Base-by-base conservation (phyloP, 2,888 invertebrate species). In the Mythimna pallens region DNA sequence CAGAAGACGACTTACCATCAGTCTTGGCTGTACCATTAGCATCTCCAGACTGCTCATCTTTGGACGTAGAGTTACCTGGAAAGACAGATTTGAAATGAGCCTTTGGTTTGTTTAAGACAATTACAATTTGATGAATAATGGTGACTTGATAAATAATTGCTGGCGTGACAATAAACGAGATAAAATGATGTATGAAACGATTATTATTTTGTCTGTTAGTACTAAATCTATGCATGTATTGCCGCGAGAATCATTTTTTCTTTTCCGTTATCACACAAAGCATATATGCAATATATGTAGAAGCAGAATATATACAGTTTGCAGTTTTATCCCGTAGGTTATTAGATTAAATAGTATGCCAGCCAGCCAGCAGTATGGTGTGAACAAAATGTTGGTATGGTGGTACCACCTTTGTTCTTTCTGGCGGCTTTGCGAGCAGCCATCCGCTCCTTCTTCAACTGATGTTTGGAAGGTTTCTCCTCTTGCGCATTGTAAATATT, bases 401-500 rank as follows among this genome's bases (percentile, higher is more conserved):
- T 47, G 83, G 84, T 89, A 91, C 89, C 90, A 94, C 94, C 93
- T 94, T 95, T 95, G 73, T 94, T 94, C 83, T 96, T 96, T 80
- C 96, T 96, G 58, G 97, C 96, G 58, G 96, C 96, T 88, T 97
- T 97, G 83, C 96, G 94, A 1, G 96, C 96, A 12, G 96, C 96
- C 69, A 96, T 96, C 85, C 97, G 96, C 88, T 97, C 97, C 88
- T 97, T 97, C 92, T 97, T 97, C 70, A 96, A 91, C 89, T 98
- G 97, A 90, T 97, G 96, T 90, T 97, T 98, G 7, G 97, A 97
- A 5, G 97, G 95, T 88, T 97, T 94, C 80, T 97, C 96, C 82
- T 97, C 96, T 88, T 96, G 96, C n/a, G 92, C 82, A 92, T 93
- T 95, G 92, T 92, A 94, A 76, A 90, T 87, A 91, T 93, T 94